Percentiles rank a stretch among this genome's conserved stretches.
These are phyloP conservation scores for Coracopsis vasa DNA, from an alignment of 2,113 vertebrate genomes.

Conservation along the genomic window DNA sequence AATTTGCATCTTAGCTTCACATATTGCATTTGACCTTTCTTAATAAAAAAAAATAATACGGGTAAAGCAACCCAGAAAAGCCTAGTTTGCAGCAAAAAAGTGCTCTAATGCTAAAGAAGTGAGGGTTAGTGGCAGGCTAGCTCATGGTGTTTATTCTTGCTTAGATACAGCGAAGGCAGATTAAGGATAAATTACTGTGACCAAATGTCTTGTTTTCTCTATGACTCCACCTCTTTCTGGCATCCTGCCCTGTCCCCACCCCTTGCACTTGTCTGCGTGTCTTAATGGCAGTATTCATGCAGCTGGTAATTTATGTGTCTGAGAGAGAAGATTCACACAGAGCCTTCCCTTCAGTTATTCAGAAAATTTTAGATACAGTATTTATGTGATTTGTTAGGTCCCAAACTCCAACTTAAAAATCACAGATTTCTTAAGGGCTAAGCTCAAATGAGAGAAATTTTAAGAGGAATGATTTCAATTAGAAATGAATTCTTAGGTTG, in stretches of 20 bases:
- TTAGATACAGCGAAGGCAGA: not conserved
- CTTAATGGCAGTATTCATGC: constrained; percentile 40
- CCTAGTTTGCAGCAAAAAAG: not conserved
- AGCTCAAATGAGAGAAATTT: not conserved
- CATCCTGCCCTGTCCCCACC: constrained; percentile 23
- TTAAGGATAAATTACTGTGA: constrained; percentile 30
- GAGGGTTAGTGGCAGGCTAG: not conserved
- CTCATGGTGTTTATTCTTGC: not conserved
- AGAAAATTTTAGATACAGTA: constrained; percentile 14
- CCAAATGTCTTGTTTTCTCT: constrained; percentile 48
- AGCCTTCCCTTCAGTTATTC: constrained; percentile 23
- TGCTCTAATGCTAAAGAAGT: not conserved
- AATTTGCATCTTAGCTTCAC: not conserved
- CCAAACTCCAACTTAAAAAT: not conserved
- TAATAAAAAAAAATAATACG: not conserved
- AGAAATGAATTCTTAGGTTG: not conserved
- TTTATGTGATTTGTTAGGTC: not conserved
- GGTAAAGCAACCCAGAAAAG: not conserved
- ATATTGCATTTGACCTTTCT: not conserved
- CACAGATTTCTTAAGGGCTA: not conserved
- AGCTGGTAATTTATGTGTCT: constrained; percentile 59
- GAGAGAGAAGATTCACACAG: constrained; percentile 18
- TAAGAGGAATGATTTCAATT: not conserved
- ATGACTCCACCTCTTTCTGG: constrained; percentile 20
- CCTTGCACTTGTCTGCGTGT: constrained; percentile 48